These are phyloP conservation scores for Coptotermes formosanus DNA, from an alignment of 1,140 invertebrate species.

Conservation along the genomic window DNA sequence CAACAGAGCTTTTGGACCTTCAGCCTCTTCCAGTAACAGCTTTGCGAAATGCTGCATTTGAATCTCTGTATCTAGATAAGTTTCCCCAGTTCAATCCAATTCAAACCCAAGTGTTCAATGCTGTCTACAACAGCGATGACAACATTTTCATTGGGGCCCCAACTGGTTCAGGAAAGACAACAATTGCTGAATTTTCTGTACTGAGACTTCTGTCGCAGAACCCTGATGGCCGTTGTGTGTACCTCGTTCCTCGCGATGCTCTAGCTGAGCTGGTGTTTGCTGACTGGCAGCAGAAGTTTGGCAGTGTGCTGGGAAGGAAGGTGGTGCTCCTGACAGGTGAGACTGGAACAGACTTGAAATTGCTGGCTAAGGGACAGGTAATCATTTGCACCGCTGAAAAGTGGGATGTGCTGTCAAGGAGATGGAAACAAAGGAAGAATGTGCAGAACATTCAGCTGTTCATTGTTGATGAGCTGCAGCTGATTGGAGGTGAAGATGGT, in stretches of 20 bases:
- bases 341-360: conserved; percentile 94
- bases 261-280: conserved; percentile 87
- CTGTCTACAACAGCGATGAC: conserved; percentile 97
- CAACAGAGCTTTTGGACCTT: conserved; percentile 96
- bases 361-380: conserved; percentile 53
- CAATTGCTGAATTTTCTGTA: conserved; percentile 96
- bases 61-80: conserved; percentile 79
- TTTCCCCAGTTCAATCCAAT: conserved; percentile 98
- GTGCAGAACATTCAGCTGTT: conserved; percentile 97
- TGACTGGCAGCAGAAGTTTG: conserved; percentile 92
- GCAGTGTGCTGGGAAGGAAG: conserved; percentile 74
- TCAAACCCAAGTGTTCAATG: conserved; percentile 99
- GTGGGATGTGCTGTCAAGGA: conserved; percentile 96
- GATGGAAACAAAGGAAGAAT: conserved; percentile 99
- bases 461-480: conserved; percentile 96
- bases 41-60: conserved; percentile 79
- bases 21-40: conserved; percentile 92
- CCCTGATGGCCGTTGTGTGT: conserved; percentile 79
- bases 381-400: conserved; percentile 97
- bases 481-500: conserved; percentile 84
- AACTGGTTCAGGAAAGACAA: conserved; percentile 89
- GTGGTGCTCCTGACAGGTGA: conserved; percentile 96
- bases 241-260: conserved; percentile 88
- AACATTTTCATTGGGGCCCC: conserved; percentile 98
- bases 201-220: conserved; percentile 81